These are phyloP conservation scores for Herminia tarsipennalis DNA, from an alignment of 2,888 invertebrate species.

Conservation along the genomic window DNA sequence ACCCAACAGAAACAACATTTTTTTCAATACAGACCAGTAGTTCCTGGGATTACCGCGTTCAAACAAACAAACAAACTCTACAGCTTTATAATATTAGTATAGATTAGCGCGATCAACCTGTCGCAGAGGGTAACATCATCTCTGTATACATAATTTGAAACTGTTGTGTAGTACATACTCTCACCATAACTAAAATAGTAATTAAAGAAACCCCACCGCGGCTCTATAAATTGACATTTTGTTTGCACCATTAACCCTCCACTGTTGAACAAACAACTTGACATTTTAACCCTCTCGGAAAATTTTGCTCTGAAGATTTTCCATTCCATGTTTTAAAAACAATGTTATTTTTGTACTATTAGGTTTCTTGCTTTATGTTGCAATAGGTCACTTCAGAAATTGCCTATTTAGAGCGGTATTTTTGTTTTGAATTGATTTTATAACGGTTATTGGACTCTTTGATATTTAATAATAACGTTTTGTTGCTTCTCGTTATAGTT, in stretches of 20 bases:
- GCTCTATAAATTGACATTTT: constrained; percentile 52
- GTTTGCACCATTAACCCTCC: constrained; percentile 30
- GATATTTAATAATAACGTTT: no score
- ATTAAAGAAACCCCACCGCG: constrained; percentile 56
- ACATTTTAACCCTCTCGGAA: constrained; percentile 16
- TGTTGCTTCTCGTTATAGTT: no score
- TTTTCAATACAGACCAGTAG: no score
- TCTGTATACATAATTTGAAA: constrained; percentile 17
- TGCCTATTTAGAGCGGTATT: neutral
- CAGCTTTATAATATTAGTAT: no score
- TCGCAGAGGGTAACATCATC: constrained; percentile 15
- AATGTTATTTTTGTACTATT: neutral
- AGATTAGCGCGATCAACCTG: no score
- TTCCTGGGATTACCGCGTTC: no score
- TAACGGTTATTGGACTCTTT: no score
- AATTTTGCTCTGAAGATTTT: constrained; percentile 9
- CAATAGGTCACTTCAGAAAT: neutral
- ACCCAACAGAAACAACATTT: no score
- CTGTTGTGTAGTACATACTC: constrained; percentile 14
- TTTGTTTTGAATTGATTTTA: neutral
- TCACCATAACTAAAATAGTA: constrained; percentile 50
- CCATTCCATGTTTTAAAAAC: neutral
- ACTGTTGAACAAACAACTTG: constrained; percentile 10
- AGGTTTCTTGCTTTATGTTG: neutral
- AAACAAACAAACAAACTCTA: no score